Evolutionary conservation across 2,888 invertebrate species (phyloP), one percentile per base, ranked within the genome.

Genomic region (Spialia ferax): DNA sequence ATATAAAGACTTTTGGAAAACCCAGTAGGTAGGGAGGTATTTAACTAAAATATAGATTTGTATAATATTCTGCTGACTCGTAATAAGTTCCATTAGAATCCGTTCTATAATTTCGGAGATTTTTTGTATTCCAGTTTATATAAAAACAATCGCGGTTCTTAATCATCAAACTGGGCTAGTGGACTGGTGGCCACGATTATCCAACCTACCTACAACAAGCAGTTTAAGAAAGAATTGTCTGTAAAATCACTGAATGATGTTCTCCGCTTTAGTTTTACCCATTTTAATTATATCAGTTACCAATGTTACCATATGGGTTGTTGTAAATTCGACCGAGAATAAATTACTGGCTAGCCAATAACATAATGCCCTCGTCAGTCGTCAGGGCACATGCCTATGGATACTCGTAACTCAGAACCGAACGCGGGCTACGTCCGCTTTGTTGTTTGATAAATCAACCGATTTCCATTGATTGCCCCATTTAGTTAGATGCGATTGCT

Each of bases 371-470:
- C 60, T 52, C 42, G 42, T 66, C 60, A 60, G 8, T 63, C 55
- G 63, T 26, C 32, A 59, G 22, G 8, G 38, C 50, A 15, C 35
- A 22, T 29, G n/a, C n/a, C n/a, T 32, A 54, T 35, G 13, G 7
- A 6, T 42, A 42, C n/a, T 15, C n/a, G 42, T 42, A 42, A 15
- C 15, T 42, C 52, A 11, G 54, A 20, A n/a, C 38, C n/a, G 55
- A 63, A 18, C n/a, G 45, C 52, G 29, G 50, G 52, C 35, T n/a
- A 45, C 29, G 48, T 45, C 1, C 48, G 56, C 20, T 45, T 55
- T 67, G 61, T 61, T 67, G 56, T 55, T 67, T 61, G 67, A 67
- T 61, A 67, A 67, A 67, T 61, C 67, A 67, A 62, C 67, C 67
- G 48, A 67, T 62, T 62, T 62, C 67, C 61, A 56, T 56, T 62